phyloP scores from a whole-genome alignment of 1,140 invertebrate genomes.

The Formica exsecta region DNA sequence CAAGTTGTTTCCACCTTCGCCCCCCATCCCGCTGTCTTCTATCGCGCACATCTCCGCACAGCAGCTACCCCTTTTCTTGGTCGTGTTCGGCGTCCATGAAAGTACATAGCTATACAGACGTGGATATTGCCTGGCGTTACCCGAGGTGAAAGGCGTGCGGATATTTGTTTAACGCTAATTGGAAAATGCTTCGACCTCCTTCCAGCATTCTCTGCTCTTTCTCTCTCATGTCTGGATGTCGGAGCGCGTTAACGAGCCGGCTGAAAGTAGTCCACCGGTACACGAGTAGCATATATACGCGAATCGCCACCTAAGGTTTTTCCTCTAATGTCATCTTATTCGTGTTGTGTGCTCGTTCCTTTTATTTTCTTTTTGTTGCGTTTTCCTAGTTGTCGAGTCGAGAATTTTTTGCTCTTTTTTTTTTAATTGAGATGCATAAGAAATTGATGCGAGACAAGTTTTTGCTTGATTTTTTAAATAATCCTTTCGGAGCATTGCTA shows the following conservation, averaged over 20 bases:
- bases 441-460: conserved; percentile 31
- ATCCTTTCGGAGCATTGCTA: neutral
- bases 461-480: neutral
- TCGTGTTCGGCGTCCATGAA: neutral
- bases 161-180: conserved; percentile 82
- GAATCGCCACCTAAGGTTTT: conserved; percentile 28
- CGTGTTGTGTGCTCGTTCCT: conserved; percentile 32
- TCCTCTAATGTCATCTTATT: conserved; percentile 42
- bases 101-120: conserved; percentile 53
- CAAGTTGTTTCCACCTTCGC: conserved; percentile 54
- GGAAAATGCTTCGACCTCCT: conserved; percentile 77
- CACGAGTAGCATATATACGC: conserved; percentile 24
- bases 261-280: conserved; percentile 55
- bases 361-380: conserved; percentile 20
- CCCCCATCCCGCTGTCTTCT: neutral
- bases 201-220: conserved; percentile 40
- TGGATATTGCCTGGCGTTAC: conserved; percentile 76
- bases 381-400: conserved; percentile 6
- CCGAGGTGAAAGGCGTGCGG: conserved; percentile 61
- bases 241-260: conserved; percentile 64
- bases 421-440: conserved; percentile 19
- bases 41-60: conserved; percentile 11
- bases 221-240: conserved; percentile 61
- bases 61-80: conserved; percentile 29
- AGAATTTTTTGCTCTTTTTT: conserved; percentile 20